phyloP scores from a whole-genome alignment of 2,797 vertebrate genomes.

The Eulemur albifrons region DNA sequence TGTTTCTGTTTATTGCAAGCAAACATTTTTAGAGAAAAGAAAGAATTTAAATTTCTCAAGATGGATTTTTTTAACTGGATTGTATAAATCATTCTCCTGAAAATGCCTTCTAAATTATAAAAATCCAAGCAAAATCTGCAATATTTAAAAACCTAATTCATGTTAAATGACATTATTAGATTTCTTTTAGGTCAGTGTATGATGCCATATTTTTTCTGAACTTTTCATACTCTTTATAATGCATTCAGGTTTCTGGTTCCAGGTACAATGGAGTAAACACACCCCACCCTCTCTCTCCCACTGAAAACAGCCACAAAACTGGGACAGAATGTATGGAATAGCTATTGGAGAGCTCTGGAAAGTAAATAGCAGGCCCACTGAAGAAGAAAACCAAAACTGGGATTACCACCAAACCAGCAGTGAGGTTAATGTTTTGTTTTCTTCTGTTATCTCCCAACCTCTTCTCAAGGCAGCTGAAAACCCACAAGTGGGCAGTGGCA shows the following conservation, averaged over 20 bases:
- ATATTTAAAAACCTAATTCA: background rate
- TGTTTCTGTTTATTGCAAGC: constrained; percentile 28
- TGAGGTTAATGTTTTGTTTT: background rate
- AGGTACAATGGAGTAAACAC: background rate
- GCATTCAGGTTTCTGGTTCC: background rate
- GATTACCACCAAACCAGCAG: background rate
- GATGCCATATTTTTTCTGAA: background rate
- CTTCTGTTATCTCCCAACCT: background rate
- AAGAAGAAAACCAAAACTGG: background rate
- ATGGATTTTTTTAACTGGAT: background rate
- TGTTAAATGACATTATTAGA: background rate
- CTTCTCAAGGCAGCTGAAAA: background rate
- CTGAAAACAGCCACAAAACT: background rate
- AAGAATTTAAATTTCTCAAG: constrained; percentile 6
- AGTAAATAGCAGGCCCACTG: background rate
- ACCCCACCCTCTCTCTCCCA: background rate
- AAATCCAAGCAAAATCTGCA: constrained; percentile 11
- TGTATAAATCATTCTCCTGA: background rate
- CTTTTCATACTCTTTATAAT: background rate
- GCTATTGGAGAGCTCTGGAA: background rate
- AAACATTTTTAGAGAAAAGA: constrained; percentile 43
- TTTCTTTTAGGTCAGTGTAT: background rate
- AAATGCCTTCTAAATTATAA: constrained; percentile 32
- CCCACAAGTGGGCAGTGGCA: background rate
- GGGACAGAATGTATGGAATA: background rate